Evolutionary conservation across 30 jellyfish, hydroid and myxozoan genomes (phyloP).

Genomic region (Aurelia sp.): DNA sequence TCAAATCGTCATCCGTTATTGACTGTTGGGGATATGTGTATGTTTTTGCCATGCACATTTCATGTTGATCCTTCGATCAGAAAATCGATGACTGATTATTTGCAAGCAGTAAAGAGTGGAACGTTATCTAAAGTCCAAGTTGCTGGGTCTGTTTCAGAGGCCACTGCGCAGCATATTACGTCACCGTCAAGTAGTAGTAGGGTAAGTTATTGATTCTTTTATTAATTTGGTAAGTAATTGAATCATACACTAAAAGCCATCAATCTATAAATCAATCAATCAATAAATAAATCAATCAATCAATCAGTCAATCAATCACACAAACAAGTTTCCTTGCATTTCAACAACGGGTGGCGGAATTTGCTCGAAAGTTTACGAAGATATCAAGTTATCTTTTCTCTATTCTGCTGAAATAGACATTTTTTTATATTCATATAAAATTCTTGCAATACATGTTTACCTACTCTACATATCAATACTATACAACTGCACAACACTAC

Average conservation of each 20-base stretch:
- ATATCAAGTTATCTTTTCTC: too few relatives aligned
- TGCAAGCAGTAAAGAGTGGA: constrained; percentile 85
- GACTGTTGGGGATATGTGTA: constrained; percentile 86
- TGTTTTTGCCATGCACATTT: constrained; percentile 83
- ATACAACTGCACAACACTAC: too few relatives aligned
- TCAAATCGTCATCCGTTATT: constrained; percentile 80
- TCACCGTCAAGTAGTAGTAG: constrained; percentile 79
- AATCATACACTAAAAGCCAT: too few relatives aligned
- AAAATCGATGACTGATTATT: constrained; percentile 82
- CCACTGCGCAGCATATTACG: constrained; percentile 35
- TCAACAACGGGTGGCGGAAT: too few relatives aligned
- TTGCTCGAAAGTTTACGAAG: too few relatives aligned
- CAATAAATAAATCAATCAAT: background rate
- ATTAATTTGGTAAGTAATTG: too few relatives aligned
- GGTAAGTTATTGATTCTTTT: constrained; percentile 11
- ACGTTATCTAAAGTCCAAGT: constrained; percentile 61
- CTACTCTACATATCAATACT: too few relatives aligned
- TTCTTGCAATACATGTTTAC: too few relatives aligned
- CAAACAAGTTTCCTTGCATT: background rate
- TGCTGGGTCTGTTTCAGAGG: constrained; percentile 64
- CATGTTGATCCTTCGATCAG: constrained; percentile 91
- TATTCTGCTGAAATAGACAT: too few relatives aligned
- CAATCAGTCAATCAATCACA: background rate
- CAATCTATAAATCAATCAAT: background rate
- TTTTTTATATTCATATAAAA: too few relatives aligned